Conservation (phyloP, 2,888 invertebrate genomes). For the Oxystoma pomonae region DNA sequence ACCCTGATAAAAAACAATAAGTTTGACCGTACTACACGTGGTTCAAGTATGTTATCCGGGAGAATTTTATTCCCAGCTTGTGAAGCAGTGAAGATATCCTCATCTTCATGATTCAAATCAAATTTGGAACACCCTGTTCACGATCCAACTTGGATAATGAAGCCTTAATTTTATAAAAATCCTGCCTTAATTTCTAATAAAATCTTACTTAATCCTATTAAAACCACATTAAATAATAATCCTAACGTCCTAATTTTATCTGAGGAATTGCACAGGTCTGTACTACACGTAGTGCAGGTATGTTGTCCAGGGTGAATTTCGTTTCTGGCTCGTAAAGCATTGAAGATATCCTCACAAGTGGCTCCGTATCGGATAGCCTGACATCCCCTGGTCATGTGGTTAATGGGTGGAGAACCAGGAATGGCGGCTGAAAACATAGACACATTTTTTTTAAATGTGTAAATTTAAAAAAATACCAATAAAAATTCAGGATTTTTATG, state of each 20-base stretch:
- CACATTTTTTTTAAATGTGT: no score
- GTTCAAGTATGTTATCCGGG: constrained; percentile 38
- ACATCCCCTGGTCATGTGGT: constrained; percentile 37
- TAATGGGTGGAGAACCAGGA: constrained; percentile 28
- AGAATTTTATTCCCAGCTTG: constrained; percentile 31
- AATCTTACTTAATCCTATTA: not conserved
- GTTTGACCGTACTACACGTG: constrained; percentile 37
- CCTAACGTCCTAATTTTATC: not conserved
- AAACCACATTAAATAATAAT: not conserved
- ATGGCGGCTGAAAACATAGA: constrained; percentile 31
- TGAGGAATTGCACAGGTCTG: constrained; percentile 35
- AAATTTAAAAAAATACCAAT: no score
- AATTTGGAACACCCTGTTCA: no score
- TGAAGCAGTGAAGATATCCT: constrained; percentile 38
- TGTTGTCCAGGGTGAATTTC: constrained; percentile 37
- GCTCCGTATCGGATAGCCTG: constrained; percentile 36
- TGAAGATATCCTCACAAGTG: constrained; percentile 39
- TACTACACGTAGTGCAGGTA: constrained; percentile 37
- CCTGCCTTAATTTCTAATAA: not conserved
- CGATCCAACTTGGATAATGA: no score
- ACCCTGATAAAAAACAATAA: no score
- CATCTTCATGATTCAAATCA: no score
- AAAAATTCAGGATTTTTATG: no score
- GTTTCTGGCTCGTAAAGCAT: constrained; percentile 32
- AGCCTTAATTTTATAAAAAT: constrained; percentile 1